phyloP scores from a whole-genome alignment of 2,113 vertebrate species.

The Nannospalax galili region DNA sequence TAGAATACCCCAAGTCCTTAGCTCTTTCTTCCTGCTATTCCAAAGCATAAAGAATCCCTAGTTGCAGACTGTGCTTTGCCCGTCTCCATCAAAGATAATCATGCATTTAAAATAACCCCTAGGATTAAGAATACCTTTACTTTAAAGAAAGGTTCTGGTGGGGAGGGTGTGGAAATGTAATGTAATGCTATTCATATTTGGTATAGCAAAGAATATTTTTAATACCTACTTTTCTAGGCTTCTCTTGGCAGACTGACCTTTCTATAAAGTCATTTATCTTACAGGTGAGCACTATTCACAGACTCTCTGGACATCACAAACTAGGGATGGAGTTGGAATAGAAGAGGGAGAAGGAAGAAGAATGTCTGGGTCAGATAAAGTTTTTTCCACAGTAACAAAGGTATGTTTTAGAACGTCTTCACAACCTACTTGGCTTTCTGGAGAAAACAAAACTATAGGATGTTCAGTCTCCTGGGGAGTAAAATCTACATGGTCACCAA shows the following conservation, averaged over 20 bases:
- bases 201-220: not conserved
- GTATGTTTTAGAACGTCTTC: not conserved
- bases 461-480: not conserved
- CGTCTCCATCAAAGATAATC: not conserved
- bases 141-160: not conserved
- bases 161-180: not conserved
- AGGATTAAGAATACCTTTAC: not conserved
- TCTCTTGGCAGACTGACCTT: slow-evolving; percentile 59
- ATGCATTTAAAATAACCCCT: not conserved
- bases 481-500: not conserved
- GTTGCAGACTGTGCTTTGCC: not conserved
- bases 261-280: slow-evolving; percentile 56
- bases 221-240: slow-evolving; percentile 30
- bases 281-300: not conserved
- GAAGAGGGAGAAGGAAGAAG: not conserved
- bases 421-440: not conserved
- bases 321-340: not conserved
- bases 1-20: not conserved
- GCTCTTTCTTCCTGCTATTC: not conserved
- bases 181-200: slow-evolving; percentile 38
- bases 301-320: slow-evolving; percentile 3
- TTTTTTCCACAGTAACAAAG: slow-evolving; percentile 24
- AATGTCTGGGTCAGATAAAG: not conserved
- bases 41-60: slow-evolving; percentile 17
- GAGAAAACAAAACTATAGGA: not conserved